Conservation (phyloP, 2,113 vertebrate genomes). For the Stegastes partitus region DNA sequence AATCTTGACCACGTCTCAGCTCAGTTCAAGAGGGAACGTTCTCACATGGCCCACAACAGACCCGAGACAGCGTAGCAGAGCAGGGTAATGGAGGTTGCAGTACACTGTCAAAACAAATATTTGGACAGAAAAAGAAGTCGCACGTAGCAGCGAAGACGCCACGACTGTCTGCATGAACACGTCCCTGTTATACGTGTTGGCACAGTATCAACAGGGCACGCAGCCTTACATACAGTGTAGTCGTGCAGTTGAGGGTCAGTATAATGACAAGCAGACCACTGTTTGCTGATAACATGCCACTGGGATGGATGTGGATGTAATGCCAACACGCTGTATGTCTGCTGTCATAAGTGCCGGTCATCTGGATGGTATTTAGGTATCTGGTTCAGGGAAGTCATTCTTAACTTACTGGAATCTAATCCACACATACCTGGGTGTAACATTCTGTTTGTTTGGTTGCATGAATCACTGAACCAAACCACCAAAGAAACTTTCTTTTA, state of each 20-base stretch:
- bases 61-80: background rate
- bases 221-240: slow-evolving; percentile 9
- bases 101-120: slow-evolving; percentile 72
- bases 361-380: too few species aligned
- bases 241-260: slow-evolving; percentile 7
- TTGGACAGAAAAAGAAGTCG: slow-evolving; percentile 55
- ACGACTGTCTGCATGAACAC: slow-evolving; percentile 15
- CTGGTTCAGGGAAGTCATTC: too few species aligned
- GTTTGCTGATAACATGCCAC: slow-evolving; percentile 38
- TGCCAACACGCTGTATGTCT: background rate
- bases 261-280: slow-evolving; percentile 10
- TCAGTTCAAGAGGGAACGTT: slow-evolving; percentile 14
- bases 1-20: background rate
- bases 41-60: slow-evolving; percentile 22
- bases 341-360: too few species aligned
- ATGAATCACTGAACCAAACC: too few species aligned
- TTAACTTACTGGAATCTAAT: too few species aligned
- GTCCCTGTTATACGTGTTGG: slow-evolving; percentile 11
- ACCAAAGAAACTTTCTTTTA: too few species aligned
- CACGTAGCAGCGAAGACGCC: slow-evolving; percentile 42
- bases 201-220: slow-evolving; percentile 16
- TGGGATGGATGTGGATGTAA: slow-evolving; percentile 7
- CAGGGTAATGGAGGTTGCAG: slow-evolving; percentile 32
- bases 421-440: too few species aligned
- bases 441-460: too few species aligned